Percentiles rank a stretch among this genome's conserved stretches.
Conservation (phyloP, 2,888 invertebrate genomes). For the Pyralis farinalis region DNA sequence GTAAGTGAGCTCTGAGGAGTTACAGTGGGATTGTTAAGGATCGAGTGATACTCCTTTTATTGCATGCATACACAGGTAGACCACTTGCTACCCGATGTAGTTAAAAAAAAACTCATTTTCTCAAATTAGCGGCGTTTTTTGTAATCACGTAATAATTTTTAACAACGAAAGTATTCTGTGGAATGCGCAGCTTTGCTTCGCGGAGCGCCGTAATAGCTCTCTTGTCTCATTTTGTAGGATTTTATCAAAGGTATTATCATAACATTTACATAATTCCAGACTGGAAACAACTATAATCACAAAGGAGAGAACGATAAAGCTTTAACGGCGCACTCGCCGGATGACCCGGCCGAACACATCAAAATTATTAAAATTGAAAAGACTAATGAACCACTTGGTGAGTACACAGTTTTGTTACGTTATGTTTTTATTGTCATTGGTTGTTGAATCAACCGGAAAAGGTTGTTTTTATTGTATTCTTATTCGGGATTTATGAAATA, state of each 20-base stretch:
- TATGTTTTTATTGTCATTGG: background rate
- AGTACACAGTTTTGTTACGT: conserved; percentile 23
- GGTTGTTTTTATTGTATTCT: too few relatives aligned
- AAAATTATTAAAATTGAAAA: conserved; percentile 98
- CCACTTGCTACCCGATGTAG: too few relatives aligned
- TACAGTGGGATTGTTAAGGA: too few relatives aligned
- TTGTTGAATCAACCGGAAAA: too few relatives aligned
- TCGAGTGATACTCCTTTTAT: too few relatives aligned
- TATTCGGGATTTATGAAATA: too few relatives aligned
- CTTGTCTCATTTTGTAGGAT: conserved; percentile 9
- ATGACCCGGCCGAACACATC: conserved; percentile 86
- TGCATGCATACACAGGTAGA: too few relatives aligned
- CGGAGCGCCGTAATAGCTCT: conserved; percentile 4
- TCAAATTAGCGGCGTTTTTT: too few relatives aligned
- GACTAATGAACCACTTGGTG: conserved; percentile 94
- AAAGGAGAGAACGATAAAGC: conserved; percentile 57
- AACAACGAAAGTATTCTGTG: too few relatives aligned
- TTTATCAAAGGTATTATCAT: conserved; percentile 15
- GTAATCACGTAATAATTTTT: too few relatives aligned
- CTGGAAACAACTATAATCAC: conserved; percentile 62
- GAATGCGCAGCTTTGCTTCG: background rate
- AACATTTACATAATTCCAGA: conserved; percentile 38
- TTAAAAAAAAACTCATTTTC: too few relatives aligned
- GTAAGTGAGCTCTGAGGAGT: too few relatives aligned
- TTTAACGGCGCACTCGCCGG: conserved; percentile 50